phyloP scores from a whole-genome alignment of 1,140 invertebrate species.

The Sitobion miscanthi region DNA sequence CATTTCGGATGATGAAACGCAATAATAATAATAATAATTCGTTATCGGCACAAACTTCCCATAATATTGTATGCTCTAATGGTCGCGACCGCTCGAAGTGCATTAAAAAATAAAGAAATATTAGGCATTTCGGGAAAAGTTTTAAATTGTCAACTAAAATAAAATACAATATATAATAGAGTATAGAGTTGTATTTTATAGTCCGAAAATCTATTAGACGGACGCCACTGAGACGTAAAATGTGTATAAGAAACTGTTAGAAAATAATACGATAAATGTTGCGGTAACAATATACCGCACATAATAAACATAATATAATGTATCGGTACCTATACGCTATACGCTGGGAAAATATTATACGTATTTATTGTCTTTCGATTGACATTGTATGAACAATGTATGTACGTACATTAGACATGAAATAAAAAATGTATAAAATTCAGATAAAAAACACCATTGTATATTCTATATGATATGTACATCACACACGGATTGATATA shows the following conservation, averaged over 20 bases:
- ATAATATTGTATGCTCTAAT: neutral
- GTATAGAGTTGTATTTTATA: conserved; percentile 1
- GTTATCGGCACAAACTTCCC: neutral
- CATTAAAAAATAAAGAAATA: neutral
- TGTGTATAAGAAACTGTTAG: neutral
- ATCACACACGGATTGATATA: neutral
- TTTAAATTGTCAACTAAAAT: neutral
- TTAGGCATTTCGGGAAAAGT: neutral
- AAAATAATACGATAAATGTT: conserved; percentile 7
- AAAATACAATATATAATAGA: neutral
- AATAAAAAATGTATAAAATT: neutral
- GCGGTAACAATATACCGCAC: neutral
- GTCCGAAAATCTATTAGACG: neutral
- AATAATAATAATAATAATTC: neutral
- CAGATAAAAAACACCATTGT: neutral
- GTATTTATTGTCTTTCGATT: neutral
- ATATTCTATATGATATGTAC: neutral
- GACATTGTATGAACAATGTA: neutral
- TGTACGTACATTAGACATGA: neutral
- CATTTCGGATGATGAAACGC: neutral
- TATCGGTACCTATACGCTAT: neutral
- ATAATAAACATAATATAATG: too few species aligned
- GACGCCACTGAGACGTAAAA: neutral
- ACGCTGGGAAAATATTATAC: neutral
- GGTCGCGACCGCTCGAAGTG: neutral